A percentile compares a stretch with the other conserved stretches of the same genome.
Evolutionary conservation across 2,113 vertebrate genomes (phyloP).

Genomic region (Megalops atlanticus): DNA sequence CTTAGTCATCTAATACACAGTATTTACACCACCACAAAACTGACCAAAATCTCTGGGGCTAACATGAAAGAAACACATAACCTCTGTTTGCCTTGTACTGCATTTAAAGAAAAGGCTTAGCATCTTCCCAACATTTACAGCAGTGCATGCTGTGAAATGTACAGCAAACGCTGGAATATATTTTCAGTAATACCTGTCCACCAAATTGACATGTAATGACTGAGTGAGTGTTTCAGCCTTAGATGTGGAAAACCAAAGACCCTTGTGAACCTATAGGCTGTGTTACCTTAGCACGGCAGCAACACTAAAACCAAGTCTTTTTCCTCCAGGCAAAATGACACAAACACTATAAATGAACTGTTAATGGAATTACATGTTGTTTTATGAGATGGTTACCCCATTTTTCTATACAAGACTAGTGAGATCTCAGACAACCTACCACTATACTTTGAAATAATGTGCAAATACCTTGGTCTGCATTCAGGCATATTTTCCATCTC

Average conservation of each 20-base stretch:
- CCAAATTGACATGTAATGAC: not conserved
- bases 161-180: not conserved
- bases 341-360: constrained; percentile 52
- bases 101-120: not conserved
- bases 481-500: constrained; percentile 34
- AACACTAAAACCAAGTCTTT: constrained; percentile 29
- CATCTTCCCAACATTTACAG: not conserved
- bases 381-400: constrained; percentile 48
- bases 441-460: constrained; percentile 45
- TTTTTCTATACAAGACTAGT: constrained; percentile 47
- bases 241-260: not conserved
- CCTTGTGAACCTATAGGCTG: constrained; percentile 27
- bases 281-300: constrained; percentile 43
- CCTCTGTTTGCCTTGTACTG: not conserved
- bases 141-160: not conserved
- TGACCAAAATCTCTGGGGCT: not conserved
- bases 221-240: not conserved
- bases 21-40: constrained; percentile 7
- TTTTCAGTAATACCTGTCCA: not conserved
- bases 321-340: constrained; percentile 53
- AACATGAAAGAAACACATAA: constrained; percentile 4
- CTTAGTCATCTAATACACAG: constrained; percentile 30
- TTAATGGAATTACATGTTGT: constrained; percentile 52
- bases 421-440: not conserved
- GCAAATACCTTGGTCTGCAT: constrained; percentile 42